Percentiles rank a stretch among this genome's conserved stretches.
Evolutionary conservation across 1,140 invertebrate species (phyloP).

Genomic region (Drosophila azteca): DNA sequence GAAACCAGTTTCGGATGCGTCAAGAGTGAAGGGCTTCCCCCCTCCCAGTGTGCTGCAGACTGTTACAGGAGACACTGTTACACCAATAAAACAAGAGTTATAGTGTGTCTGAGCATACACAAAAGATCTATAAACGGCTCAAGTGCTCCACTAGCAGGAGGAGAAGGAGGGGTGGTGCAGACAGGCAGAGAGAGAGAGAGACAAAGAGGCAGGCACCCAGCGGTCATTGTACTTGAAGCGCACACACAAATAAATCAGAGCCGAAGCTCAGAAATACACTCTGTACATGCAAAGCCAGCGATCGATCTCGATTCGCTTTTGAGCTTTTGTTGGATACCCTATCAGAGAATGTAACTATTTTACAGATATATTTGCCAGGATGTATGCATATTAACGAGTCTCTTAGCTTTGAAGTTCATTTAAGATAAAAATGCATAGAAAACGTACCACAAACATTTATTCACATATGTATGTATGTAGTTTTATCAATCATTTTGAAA

Average conservation of each 20-base stretch:
- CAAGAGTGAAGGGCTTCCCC: conserved; percentile 39
- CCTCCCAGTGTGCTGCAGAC: no score
- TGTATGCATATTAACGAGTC: no score
- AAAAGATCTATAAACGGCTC: conserved; percentile 51
- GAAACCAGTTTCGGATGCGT: conserved; percentile 59
- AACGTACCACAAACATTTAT: no score
- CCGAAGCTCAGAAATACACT: no score
- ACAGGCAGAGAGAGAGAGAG: background rate
- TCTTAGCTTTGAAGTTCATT: no score
- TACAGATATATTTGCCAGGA: no score
- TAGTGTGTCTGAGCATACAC: conserved; percentile 7
- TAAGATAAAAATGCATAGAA: no score
- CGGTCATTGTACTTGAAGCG: conserved; percentile 71
- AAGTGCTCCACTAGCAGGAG: conserved; percentile 16
- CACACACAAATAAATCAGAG: background rate
- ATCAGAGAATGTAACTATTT: no score
- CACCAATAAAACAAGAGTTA: conserved; percentile 24
- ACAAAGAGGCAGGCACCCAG: background rate
- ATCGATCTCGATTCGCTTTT: conserved; percentile 27
- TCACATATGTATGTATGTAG: no score
- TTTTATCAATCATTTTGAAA: background rate
- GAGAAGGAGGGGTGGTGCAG: no score
- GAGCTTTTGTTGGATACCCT: conserved; percentile 7
- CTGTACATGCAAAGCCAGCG: conserved; percentile 3
- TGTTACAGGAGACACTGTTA: background rate